phyloP scores from a whole-genome alignment of 2,113 vertebrate genomes.

The Anolis carolinensis region DNA sequence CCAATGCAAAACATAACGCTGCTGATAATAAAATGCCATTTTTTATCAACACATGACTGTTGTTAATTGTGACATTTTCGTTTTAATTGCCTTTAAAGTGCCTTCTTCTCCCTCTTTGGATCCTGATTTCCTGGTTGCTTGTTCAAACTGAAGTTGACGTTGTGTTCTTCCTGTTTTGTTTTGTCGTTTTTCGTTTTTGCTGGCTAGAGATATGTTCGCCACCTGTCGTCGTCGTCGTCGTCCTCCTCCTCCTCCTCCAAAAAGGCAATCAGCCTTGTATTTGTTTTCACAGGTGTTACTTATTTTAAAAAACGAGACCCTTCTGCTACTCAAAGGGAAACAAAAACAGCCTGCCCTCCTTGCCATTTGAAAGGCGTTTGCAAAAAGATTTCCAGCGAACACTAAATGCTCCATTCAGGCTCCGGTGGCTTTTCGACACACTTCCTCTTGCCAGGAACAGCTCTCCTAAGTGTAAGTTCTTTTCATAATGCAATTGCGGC shows the following conservation, averaged over 20 bases:
- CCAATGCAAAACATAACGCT: too few species aligned
- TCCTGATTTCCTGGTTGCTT: conserved; percentile 10
- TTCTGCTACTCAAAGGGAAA: conserved; percentile 42
- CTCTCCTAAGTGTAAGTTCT: conserved; percentile 39
- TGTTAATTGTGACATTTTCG: background rate
- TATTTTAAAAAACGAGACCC: background rate
- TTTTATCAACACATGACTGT: too few species aligned
- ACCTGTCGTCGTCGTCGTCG: too few species aligned
- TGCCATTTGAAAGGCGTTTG: conserved; percentile 32
- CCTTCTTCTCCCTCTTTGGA: background rate
- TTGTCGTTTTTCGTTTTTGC: background rate
- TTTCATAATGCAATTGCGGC: conserved; percentile 30
- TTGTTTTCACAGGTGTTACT: conserved; percentile 63
- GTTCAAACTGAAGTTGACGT: background rate
- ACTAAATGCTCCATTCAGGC: conserved; percentile 1
- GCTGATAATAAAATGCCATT: too few species aligned
- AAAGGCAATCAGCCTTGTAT: conserved; percentile 48
- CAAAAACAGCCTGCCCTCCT: background rate
- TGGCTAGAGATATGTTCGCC: conserved; percentile 17
- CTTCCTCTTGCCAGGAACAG: conserved; percentile 19
- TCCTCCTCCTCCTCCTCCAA: conserved; percentile 30
- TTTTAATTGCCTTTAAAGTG: background rate
- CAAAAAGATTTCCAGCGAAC: conserved; percentile 32
- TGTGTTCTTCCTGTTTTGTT: background rate
- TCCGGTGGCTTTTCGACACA: conserved; percentile 35